Evolutionary conservation across 2,797 vertebrate species (phyloP), one percentile per base, ranked within the genome.

Genomic region (Microctenopoma lineatum): DNA sequence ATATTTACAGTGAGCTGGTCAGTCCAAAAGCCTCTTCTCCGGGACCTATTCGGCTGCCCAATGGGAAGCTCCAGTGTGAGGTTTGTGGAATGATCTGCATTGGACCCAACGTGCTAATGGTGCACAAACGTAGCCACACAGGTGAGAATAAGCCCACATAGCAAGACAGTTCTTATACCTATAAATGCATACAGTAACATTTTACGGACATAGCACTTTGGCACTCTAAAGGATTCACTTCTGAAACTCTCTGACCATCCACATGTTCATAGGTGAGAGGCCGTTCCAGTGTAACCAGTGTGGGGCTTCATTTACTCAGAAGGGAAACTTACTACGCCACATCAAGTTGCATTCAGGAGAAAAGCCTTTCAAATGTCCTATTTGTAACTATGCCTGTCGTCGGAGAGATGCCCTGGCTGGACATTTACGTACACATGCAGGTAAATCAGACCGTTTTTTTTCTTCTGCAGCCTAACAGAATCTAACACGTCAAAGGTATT

Each of bases 201-300:
- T 41, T 41, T 8, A 60, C 10, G 7, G 12, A 10, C 18, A 59
- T 25, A 25, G 72, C 34, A 2, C 9, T 47, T 5, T 29, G 21
- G 21, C 21, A 21, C 25, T 61, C 25, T 5, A 21, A 47, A 16
- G 15, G 4, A 58, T 45, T 70, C 18, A 14, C 38, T 0, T 60
- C 3, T 53, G 11, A 72, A 41, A 34, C 47, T 10, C n/a, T 75
- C 14, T 27, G 47, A 66, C 7, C 11, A 32, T 52, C 15, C 70
- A 45, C 64, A 59, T 76, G 45, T 77, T 84, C 59, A 29, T 68
- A 99, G 97, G 97, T 38, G 97, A 99, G 85, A 93, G 97, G 70
- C 97, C 97, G 0, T 99, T 99, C 92, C 96, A 97, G 73, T 99
- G 97, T 92, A 98, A 96, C 93, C 97, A 98, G 93, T 99, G 97